These are phyloP conservation scores for Zaprionus inermis DNA, from an alignment of 1,140 invertebrate species.

Conservation along the genomic window DNA sequence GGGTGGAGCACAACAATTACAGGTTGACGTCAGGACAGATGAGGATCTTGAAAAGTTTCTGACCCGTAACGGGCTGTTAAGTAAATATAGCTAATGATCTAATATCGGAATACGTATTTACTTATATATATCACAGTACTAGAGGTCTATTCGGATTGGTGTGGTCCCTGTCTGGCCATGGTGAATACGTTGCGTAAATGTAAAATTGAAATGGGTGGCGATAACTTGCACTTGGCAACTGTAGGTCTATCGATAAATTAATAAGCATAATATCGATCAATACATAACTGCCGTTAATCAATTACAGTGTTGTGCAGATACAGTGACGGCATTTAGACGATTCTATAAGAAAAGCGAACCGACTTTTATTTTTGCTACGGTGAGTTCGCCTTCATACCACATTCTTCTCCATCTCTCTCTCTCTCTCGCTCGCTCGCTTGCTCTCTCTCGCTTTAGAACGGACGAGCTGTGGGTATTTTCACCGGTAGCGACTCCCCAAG, in stretches of 20 bases:
- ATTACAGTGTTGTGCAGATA: slow-evolving; percentile 88
- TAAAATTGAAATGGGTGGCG: slow-evolving; percentile 95
- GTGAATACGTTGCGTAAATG: slow-evolving; percentile 93
- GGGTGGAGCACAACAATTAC: slow-evolving; percentile 89
- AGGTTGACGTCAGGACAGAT: slow-evolving; percentile 90
- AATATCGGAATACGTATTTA: neutral
- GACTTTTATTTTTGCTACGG: slow-evolving; percentile 94
- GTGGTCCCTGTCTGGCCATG: slow-evolving; percentile 95
- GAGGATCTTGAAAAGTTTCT: slow-evolving; percentile 94
- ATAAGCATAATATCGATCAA: neutral
- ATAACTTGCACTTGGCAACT: slow-evolving; percentile 91
- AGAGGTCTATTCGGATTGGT: slow-evolving; percentile 96
- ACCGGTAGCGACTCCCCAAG: slow-evolving; percentile 94
- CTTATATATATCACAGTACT: slow-evolving; percentile 86
- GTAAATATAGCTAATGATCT: slow-evolving; percentile 84
- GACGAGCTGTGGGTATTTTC: slow-evolving; percentile 91
- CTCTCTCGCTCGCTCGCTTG: neutral
- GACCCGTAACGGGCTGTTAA: slow-evolving; percentile 90
- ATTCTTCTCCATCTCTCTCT: neutral
- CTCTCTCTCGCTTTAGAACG: slow-evolving; percentile 62
- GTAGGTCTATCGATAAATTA: slow-evolving; percentile 85
- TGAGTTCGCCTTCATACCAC: slow-evolving; percentile 85
- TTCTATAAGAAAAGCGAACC: slow-evolving; percentile 95
- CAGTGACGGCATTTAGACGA: slow-evolving; percentile 89
- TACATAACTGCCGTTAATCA: neutral